Conservation (phyloP, 2,888 invertebrate species). For the Dichetophora obliterata region DNA sequence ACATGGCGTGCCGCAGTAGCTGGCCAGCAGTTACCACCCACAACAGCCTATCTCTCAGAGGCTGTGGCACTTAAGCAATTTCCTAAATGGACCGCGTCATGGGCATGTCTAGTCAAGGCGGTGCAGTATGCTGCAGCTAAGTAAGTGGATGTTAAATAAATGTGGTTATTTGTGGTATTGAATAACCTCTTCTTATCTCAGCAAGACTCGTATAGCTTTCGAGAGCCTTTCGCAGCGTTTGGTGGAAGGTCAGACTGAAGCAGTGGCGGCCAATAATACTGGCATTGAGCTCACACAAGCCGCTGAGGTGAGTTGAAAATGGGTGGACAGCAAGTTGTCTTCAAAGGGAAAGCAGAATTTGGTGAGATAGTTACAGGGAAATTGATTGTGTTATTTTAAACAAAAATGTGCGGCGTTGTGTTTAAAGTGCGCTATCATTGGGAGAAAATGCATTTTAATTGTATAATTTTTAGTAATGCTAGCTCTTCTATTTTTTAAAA, state of each 20-base stretch:
- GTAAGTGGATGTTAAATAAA: conserved; percentile 57
- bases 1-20: conserved; percentile 77
- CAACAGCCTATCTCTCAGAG: conserved; percentile 76
- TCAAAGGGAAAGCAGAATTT: too few species aligned
- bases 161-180: neutral
- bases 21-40: conserved; percentile 75
- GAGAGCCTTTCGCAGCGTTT: conserved; percentile 79
- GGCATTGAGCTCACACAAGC: conserved; percentile 86
- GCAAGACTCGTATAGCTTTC: conserved; percentile 80
- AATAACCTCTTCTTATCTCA: conserved; percentile 59
- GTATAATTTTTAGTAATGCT: too few species aligned
- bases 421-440: too few species aligned
- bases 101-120: conserved; percentile 66
- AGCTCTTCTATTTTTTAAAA: too few species aligned
- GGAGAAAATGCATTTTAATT: too few species aligned
- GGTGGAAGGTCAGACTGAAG: conserved; percentile 75
- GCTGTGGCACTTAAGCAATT: conserved; percentile 49
- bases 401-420: too few species aligned
- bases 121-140: conserved; percentile 70
- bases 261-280: conserved; percentile 89
- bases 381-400: too few species aligned
- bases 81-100: conserved; percentile 58
- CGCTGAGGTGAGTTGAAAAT: conserved; percentile 76
- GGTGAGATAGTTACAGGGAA: too few species aligned
- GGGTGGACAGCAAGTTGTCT: neutral